A percentile compares a stretch with the other conserved stretches of the same genome.
Conservation (phyloP, 2,113 vertebrate species). For the Cettia cetti region DNA sequence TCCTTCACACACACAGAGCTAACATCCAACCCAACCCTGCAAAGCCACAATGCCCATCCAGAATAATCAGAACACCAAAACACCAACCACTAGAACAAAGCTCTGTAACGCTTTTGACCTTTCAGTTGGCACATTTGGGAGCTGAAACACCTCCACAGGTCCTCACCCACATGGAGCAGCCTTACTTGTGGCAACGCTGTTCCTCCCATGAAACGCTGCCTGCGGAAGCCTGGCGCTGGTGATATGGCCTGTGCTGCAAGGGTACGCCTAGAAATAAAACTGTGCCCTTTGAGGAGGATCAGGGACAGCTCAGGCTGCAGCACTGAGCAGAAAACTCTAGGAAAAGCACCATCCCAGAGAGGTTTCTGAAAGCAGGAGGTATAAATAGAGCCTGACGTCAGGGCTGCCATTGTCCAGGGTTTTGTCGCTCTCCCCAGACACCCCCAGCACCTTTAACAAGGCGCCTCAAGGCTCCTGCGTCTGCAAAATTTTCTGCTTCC, state of each 20-base stretch:
- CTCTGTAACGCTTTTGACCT: background rate
- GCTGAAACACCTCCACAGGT: background rate
- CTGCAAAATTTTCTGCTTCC: conserved; percentile 23
- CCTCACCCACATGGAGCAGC: background rate
- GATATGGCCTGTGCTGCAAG: background rate
- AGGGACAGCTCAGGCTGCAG: conserved; percentile 7
- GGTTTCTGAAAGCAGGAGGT: conserved; percentile 33
- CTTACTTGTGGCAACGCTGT: background rate
- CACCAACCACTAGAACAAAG: background rate
- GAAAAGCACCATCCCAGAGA: conserved; percentile 3
- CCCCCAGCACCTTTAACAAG: background rate
- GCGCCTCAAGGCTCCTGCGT: background rate
- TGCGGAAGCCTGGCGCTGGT: background rate
- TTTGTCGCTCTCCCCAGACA: background rate
- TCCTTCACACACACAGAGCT: background rate
- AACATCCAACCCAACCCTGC: accelerated
- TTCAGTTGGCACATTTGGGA: background rate
- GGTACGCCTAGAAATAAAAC: conserved; percentile 29
- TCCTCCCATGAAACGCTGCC: background rate
- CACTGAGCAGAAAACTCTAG: conserved; percentile 22
- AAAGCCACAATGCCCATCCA: background rate
- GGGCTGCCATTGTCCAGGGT: background rate
- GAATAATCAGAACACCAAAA: background rate
- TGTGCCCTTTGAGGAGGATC: background rate
- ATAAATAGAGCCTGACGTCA: conserved; percentile 56